phyloP scores from a whole-genome alignment of 1,140 invertebrate species.

The Laodelphax striatellus region DNA sequence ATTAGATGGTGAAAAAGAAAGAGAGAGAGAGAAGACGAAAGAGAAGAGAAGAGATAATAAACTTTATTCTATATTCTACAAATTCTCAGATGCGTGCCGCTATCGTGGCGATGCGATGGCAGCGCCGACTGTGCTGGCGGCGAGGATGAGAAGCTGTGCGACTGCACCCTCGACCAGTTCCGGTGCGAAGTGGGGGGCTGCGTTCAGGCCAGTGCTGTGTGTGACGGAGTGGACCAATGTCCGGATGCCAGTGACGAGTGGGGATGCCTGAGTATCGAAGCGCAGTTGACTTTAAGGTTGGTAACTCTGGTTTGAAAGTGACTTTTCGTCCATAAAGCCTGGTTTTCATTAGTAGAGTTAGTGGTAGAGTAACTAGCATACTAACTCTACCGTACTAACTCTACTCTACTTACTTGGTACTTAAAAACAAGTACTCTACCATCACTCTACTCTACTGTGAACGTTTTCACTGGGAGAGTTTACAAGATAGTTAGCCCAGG shows the following conservation, averaged over 20 bases:
- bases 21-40: too few species aligned
- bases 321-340: neutral
- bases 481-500: too few species aligned
- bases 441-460: too few species aligned
- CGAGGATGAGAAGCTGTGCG: conserved; percentile 43
- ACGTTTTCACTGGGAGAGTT: too few species aligned
- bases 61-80: too few species aligned
- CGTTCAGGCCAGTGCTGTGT: conserved; percentile 50
- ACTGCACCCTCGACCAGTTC: conserved; percentile 17
- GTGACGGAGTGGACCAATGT: conserved; percentile 60
- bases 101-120: conserved; percentile 48
- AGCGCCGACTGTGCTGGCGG: conserved; percentile 44
- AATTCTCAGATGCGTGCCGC: conserved; percentile 34
- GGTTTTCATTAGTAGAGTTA: neutral
- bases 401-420: too few species aligned
- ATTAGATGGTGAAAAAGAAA: too few species aligned
- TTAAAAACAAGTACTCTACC: too few species aligned
- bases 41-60: too few species aligned
- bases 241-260: conserved; percentile 57
- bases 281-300: neutral
- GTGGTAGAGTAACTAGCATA: too few species aligned
- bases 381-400: too few species aligned
- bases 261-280: conserved; percentile 34
- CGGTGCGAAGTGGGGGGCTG: conserved; percentile 58
- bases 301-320: neutral